Evolutionary conservation across 2,888 invertebrate species (phyloP).

Genomic region (Polymixis lichenea): DNA sequence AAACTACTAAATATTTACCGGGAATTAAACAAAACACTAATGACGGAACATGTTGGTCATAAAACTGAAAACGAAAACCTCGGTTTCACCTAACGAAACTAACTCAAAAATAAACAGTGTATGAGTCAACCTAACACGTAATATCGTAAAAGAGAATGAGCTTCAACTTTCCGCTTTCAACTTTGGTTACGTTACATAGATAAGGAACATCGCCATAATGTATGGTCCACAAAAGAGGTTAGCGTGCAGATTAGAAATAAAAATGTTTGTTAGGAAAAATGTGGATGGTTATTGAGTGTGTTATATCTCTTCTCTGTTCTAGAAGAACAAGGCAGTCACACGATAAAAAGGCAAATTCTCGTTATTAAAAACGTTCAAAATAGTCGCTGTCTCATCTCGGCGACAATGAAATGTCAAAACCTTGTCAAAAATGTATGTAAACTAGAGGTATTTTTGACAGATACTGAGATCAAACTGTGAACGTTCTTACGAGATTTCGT

Average conservation of each 20-base stretch:
- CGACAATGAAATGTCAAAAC: no score
- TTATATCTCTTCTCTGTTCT: neutral
- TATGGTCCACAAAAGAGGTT: constrained; percentile 10
- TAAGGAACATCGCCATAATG: neutral
- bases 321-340: no score
- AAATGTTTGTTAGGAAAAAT: neutral
- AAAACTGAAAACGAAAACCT: neutral
- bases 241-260: neutral
- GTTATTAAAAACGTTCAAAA: no score
- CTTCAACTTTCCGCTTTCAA: constrained; percentile 13
- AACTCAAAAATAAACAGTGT: constrained; percentile 8
- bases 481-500: no score
- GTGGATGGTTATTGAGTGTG: neutral
- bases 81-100: neutral
- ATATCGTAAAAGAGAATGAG: constrained; percentile 29
- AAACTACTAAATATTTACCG: neutral
- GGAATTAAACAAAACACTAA: neutral
- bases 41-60: neutral
- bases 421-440: no score
- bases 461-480: no score
- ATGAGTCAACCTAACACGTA: constrained; percentile 9
- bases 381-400: no score
- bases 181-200: constrained; percentile 15
- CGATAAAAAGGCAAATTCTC: no score
- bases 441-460: no score